phyloP scores from a whole-genome alignment of 2,797 vertebrate genomes.

The Cirrhinus mrigala region DNA sequence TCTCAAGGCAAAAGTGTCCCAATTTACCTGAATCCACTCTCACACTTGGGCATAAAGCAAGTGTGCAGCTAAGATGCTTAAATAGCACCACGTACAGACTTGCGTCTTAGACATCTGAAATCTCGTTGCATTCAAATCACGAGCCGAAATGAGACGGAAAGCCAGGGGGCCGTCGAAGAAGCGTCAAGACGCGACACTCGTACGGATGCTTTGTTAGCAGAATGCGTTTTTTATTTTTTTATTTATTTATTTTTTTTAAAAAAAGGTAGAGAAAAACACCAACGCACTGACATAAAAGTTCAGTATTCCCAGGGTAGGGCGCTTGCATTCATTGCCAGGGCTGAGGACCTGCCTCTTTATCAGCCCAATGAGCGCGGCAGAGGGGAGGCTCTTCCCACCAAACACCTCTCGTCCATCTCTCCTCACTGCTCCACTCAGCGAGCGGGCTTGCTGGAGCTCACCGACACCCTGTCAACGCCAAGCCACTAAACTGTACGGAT shows the following conservation, averaged over 20 bases:
- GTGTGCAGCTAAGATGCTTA: neutral
- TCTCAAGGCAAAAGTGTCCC: neutral
- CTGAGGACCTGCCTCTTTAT: conserved; percentile 91
- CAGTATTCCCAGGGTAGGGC: conserved; percentile 69
- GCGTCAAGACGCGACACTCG: neutral
- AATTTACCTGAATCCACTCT: neutral
- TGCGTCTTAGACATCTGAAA: neutral
- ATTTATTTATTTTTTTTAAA: no score
- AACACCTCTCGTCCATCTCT: conserved; percentile 88
- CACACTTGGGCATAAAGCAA: neutral
- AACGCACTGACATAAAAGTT: conserved; percentile 73
- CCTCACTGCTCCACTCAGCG: conserved; percentile 86
- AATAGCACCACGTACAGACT: conserved; percentile 36
- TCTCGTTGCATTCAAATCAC: conserved; percentile 21
- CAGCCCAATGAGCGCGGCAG: conserved; percentile 92
- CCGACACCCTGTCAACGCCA: conserved; percentile 67
- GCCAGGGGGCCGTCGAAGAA: conserved; percentile 15
- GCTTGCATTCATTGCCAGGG: conserved; percentile 85
- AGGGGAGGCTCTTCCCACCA: conserved; percentile 86
- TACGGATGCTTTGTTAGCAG: neutral
- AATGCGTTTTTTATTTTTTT: conserved; percentile 28
- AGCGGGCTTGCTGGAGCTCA: conserved; percentile 85
- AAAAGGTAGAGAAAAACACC: conserved; percentile 9
- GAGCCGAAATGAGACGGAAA: neutral
- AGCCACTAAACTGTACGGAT: conserved; percentile 63